These are phyloP conservation scores for Fregata magnificens DNA, from an alignment of 2,113 vertebrate genomes.

Conservation along the genomic window DNA sequence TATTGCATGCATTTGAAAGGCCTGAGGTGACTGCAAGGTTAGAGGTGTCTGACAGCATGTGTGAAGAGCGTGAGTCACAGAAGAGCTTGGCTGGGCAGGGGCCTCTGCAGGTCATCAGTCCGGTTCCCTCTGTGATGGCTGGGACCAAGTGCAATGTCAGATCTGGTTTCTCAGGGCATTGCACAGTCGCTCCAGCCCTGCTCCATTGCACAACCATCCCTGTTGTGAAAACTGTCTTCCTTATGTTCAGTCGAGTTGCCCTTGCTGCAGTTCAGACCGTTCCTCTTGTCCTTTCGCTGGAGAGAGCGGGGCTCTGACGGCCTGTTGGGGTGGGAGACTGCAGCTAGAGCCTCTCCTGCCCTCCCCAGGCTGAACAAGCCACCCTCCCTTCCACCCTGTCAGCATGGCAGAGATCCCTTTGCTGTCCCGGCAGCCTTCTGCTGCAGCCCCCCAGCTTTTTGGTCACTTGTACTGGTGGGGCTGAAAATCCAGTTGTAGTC, in stretches of 20 bases:
- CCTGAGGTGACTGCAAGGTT: neutral
- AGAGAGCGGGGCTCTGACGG: fast-evolving
- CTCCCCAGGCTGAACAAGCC: neutral
- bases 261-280: neutral
- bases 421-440: neutral
- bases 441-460: neutral
- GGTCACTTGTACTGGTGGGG: neutral
- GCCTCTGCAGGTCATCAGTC: neutral
- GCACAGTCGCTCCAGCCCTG: neutral
- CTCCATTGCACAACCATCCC: neutral
- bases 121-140: neutral
- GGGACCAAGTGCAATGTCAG: neutral
- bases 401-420: neutral
- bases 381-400: neutral
- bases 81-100: neutral
- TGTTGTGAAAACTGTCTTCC: neutral
- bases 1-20: neutral
- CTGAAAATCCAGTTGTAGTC: neutral
- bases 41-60: neutral
- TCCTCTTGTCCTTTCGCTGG: neutral
- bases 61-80: neutral
- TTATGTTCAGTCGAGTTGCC: fast-evolving
- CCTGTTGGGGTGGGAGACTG: neutral
- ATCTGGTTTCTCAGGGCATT: neutral
- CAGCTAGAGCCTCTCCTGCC: neutral